Evolutionary conservation across 2,888 invertebrate species (phyloP).

Genomic region (Eueremaeus valkanovi): DNA sequence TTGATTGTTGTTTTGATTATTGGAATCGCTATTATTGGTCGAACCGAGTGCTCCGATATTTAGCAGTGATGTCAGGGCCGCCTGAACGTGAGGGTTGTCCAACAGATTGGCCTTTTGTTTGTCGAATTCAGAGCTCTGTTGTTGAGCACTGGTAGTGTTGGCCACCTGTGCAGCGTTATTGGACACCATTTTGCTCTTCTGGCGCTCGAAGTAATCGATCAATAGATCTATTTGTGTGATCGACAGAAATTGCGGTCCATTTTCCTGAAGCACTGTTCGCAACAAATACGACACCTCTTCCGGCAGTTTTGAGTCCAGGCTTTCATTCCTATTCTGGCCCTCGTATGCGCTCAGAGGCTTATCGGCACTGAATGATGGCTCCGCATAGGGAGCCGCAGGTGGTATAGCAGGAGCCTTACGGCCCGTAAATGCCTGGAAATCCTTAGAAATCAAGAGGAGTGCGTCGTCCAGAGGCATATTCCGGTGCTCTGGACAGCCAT

Average conservation of each 20-base stretch:
- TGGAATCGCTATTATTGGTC: background rate
- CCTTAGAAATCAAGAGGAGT: conserved; percentile 18
- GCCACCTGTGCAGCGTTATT: background rate
- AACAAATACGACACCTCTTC: conserved; percentile 40
- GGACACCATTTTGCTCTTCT: conserved; percentile 21
- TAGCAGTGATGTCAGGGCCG: conserved; percentile 38
- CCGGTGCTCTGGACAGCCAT: conserved; percentile 26
- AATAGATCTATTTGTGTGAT: conserved; percentile 35
- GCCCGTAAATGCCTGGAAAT: conserved; percentile 4
- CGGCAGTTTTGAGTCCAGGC: conserved; percentile 11
- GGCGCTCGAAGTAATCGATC: conserved; percentile 33
- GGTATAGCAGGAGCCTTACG: background rate
- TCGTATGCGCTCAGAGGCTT: no score
- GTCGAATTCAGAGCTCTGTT: background rate
- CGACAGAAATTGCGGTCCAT: conserved; percentile 38
- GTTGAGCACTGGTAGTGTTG: background rate
- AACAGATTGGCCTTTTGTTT: conserved; percentile 27
- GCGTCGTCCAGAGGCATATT: conserved; percentile 40
- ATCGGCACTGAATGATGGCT: background rate
- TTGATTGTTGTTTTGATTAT: background rate
- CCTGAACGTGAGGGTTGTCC: conserved; percentile 41
- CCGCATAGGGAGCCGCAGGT: background rate
- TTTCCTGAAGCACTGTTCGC: conserved; percentile 32
- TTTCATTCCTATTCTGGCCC: background rate
- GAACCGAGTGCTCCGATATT: conserved; percentile 35